phyloP scores from a whole-genome alignment of 2,113 vertebrate species.

The Nibea albiflora region DNA sequence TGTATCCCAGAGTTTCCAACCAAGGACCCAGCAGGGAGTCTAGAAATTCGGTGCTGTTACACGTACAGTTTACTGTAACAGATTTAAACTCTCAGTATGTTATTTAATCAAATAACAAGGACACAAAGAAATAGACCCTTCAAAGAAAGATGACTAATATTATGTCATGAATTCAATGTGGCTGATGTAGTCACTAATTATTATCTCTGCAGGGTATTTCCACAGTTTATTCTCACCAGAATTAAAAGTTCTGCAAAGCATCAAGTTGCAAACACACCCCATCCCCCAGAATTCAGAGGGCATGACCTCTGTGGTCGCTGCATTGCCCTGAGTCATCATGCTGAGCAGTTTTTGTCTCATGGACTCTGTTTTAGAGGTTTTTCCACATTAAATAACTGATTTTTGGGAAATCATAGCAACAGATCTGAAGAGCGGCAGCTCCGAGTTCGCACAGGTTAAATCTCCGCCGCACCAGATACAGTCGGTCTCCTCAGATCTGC shows the following conservation, averaged over 20 bases:
- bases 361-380: no score
- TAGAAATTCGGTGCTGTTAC: not conserved
- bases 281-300: not conserved
- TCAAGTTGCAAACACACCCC: not conserved
- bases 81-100: not conserved
- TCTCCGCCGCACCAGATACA: not conserved
- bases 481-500: conserved; percentile 12
- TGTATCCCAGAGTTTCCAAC: conserved; percentile 7
- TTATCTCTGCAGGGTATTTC: not conserved
- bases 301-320: not conserved
- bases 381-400: not conserved
- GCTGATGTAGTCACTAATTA: not conserved
- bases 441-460: conserved; percentile 11
- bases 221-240: not conserved
- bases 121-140: not conserved
- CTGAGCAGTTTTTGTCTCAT: not conserved
- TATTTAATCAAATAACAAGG: no score
- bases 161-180: not conserved
- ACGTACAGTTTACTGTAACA: not conserved
- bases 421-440: conserved; percentile 1
- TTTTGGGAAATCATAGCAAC: not conserved
- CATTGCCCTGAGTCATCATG: not conserved
- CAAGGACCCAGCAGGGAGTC: not conserved
- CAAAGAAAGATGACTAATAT: not conserved
- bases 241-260: not conserved